phyloP scores from a whole-genome alignment of 2,113 vertebrate species.

The Climacteris rufus region DNA sequence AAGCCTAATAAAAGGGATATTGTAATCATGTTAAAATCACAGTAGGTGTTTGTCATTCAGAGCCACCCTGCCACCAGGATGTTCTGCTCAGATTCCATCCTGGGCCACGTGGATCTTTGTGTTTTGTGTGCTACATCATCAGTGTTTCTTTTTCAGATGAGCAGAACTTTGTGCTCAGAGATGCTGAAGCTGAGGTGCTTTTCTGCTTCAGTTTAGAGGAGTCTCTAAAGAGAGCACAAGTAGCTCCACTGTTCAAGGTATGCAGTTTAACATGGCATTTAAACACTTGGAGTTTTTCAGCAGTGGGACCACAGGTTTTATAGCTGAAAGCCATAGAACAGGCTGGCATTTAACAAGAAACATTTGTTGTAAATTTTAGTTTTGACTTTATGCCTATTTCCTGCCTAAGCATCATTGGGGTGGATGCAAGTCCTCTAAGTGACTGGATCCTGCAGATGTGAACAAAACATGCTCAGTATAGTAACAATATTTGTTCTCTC shows the following conservation, averaged over 20 bases:
- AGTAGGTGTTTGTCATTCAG: not conserved
- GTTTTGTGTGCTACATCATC: not conserved
- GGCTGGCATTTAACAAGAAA: not conserved
- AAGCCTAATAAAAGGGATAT: not conserved
- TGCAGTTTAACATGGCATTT: not conserved
- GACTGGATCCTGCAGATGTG: not conserved
- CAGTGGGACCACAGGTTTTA: not conserved
- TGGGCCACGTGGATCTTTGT: not conserved
- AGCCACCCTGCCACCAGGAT: not conserved
- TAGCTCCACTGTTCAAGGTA: slow-evolving; percentile 90
- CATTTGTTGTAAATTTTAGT: not conserved
- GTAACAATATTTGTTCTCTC: not conserved
- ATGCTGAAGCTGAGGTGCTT: slow-evolving; percentile 93
- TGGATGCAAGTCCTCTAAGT: not conserved
- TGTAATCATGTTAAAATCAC: not conserved
- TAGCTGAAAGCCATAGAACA: not conserved
- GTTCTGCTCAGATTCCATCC: not conserved
- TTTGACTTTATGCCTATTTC: not conserved
- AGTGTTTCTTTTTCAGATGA: slow-evolving; percentile 79
- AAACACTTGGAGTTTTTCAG: not conserved
- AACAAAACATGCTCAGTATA: not conserved
- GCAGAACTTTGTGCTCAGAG: slow-evolving; percentile 85
- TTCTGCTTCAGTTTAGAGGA: slow-evolving; percentile 95
- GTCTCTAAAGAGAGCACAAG: slow-evolving; percentile 87
- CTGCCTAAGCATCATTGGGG: not conserved